Percentiles rank a stretch among this genome's conserved stretches.
These are phyloP conservation scores for Macropus fuliginosus DNA, from an alignment of 2,797 vertebrate species.

Conservation along the genomic window DNA sequence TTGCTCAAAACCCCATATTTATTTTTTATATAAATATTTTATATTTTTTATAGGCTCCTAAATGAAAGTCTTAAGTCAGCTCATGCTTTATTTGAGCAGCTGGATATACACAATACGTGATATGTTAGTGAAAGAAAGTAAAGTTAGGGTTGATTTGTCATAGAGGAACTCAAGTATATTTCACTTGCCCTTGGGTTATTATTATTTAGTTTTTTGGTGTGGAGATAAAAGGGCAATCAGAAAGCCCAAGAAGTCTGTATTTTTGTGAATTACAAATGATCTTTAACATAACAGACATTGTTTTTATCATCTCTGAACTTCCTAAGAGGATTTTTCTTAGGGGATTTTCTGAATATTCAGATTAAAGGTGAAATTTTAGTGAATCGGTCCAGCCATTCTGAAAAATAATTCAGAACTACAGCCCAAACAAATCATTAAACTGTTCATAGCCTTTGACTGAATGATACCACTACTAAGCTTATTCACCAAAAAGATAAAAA, in stretches of 20 bases:
- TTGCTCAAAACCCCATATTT: constrained; percentile 8
- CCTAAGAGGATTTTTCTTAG: not conserved
- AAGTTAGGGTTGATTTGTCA: constrained; percentile 46
- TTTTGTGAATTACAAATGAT: not conserved
- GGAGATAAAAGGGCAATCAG: not conserved
- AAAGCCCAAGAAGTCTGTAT: not conserved
- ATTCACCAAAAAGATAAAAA: not conserved
- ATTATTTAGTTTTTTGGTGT: constrained; percentile 10
- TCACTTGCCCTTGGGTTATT: constrained; percentile 38
- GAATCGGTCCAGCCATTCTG: not conserved
- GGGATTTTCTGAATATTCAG: too few relatives aligned
- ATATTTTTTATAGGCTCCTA: constrained; percentile 20
- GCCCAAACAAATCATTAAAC: not conserved
- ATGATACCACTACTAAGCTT: not conserved
- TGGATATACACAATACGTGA: constrained; percentile 5
- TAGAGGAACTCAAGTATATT: constrained; percentile 63
- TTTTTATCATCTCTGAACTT: not conserved
- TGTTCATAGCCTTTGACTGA: not conserved
- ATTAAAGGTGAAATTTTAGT: too few relatives aligned
- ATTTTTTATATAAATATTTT: constrained; percentile 35
- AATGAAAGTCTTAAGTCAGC: constrained; percentile 42
- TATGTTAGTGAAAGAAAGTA: not conserved
- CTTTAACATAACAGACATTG: not conserved
- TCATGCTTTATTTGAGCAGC: constrained; percentile 14
- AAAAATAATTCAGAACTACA: not conserved